Evolutionary conservation across 1,140 invertebrate genomes (phyloP).

Genomic region (Zaprionus davidi): DNA sequence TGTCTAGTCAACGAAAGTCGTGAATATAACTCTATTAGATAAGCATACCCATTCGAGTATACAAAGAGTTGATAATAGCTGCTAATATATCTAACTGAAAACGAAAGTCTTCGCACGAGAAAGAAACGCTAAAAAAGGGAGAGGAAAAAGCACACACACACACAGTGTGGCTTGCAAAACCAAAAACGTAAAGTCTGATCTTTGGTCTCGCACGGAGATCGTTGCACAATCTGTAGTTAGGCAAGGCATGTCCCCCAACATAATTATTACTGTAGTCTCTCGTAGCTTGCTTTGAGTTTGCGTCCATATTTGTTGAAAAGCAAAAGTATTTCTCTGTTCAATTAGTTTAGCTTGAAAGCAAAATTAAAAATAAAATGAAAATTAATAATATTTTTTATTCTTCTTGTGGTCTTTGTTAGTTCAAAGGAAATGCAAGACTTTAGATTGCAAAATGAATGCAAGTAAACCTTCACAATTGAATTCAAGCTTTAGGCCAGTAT

Average conservation of each 20-base stretch:
- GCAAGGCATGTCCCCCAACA: not conserved
- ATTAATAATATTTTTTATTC: conserved; percentile 1
- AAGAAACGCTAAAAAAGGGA: not conserved
- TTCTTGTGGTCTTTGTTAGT: conserved; percentile 1
- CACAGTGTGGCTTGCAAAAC: conserved; percentile 1
- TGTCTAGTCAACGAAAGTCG: conserved; percentile 12
- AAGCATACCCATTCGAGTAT: not conserved
- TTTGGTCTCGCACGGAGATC: conserved; percentile 1
- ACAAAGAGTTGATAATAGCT: conserved; percentile 25
- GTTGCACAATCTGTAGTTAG: conserved; percentile 20
- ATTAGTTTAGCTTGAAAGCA: not conserved
- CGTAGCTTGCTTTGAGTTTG: conserved; percentile 7
- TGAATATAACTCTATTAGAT: not conserved
- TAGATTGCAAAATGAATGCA: not conserved
- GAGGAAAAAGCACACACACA: conserved; percentile 3
- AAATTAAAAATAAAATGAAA: conserved; percentile 3
- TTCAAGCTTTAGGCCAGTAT: not conserved
- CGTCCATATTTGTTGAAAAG: not conserved
- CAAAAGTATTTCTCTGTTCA: not conserved
- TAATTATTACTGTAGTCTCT: conserved; percentile 19
- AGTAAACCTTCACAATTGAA: not conserved
- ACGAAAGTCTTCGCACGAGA: conserved; percentile 25
- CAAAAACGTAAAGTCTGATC: conserved; percentile 6
- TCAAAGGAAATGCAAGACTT: conserved; percentile 3
- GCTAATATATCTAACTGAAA: conserved; percentile 42